Evolutionary conservation across 2,113 vertebrate genomes (phyloP).

Genomic region (Pogona vitticeps): DNA sequence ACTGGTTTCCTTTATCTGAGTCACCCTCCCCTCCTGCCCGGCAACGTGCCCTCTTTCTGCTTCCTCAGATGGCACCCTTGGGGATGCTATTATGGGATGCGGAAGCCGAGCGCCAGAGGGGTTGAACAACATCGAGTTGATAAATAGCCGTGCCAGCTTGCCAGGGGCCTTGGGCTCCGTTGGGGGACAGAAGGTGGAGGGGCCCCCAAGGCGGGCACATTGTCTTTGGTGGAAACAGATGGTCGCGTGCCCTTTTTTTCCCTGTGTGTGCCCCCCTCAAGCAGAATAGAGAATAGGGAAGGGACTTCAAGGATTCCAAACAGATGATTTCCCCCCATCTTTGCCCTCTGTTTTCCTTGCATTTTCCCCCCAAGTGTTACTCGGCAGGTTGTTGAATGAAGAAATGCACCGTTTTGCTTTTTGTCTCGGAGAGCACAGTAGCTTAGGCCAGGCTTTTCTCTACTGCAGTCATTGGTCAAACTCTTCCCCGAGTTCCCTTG

Average conservation of each 20-base stretch:
- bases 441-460: too few relatives aligned
- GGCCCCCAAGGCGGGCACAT: background rate
- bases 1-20: background rate
- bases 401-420: too few relatives aligned
- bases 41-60: too few relatives aligned
- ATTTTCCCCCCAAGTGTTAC: too few relatives aligned
- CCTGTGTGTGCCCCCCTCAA: background rate
- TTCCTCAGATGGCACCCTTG: background rate
- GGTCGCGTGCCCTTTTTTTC: background rate
- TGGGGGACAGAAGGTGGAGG: background rate
- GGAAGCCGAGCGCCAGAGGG: background rate
- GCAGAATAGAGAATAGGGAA: background rate
- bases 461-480: too few relatives aligned
- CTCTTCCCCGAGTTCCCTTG: too few relatives aligned
- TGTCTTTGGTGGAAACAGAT: background rate
- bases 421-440: too few relatives aligned
- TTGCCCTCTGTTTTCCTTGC: too few relatives aligned
- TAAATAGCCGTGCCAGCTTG: background rate
- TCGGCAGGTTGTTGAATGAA: too few relatives aligned
- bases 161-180: background rate
- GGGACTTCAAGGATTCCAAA: too few relatives aligned
- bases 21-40: background rate
- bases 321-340: too few relatives aligned
- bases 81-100: background rate
- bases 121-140: background rate